Evolutionary conservation across 2,888 invertebrate species (phyloP).

Genomic region (Stenotaenia linearis): DNA sequence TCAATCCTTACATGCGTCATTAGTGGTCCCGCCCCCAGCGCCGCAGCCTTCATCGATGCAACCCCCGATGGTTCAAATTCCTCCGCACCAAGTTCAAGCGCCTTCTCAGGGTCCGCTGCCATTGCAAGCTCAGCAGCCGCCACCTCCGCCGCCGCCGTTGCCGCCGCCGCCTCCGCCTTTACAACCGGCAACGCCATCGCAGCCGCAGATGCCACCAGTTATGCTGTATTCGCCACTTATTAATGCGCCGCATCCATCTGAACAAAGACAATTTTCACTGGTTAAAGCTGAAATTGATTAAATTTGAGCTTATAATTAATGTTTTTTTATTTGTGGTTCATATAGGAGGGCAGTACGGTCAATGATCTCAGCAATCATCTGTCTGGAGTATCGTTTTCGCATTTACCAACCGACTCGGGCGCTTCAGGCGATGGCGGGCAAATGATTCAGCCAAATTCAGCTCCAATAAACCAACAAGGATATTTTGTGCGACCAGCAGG

Average conservation of each 20-base stretch:
- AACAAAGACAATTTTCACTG: constrained; percentile 31
- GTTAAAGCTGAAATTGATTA: not conserved
- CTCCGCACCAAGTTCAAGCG: constrained; percentile 34
- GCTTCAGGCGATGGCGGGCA: constrained; percentile 31
- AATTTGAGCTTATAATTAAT: no score
- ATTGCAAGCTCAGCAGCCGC: constrained; percentile 37
- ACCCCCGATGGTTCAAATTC: not conserved
- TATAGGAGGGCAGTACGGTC: constrained; percentile 17
- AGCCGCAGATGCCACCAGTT: constrained; percentile 28
- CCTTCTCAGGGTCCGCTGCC: constrained; percentile 39
- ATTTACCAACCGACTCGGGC: constrained; percentile 28
- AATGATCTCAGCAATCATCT: constrained; percentile 24
- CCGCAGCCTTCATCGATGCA: not conserved
- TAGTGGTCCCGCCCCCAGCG: not conserved
- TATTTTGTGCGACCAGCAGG: constrained; percentile 33
- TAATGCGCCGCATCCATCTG: constrained; percentile 13
- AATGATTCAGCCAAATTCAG: constrained; percentile 20
- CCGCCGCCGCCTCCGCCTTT: constrained; percentile 27
- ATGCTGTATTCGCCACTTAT: constrained; percentile 27
- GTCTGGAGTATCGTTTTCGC: constrained; percentile 24
- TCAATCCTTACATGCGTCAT: not conserved
- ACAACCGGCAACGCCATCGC: not conserved
- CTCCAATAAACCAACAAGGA: constrained; percentile 26
- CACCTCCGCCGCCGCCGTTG: constrained; percentile 6
- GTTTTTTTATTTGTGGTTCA: no score